These are phyloP conservation scores for Platycheirus rosarum DNA, from an alignment of 2,888 invertebrate species.

Conservation along the genomic window DNA sequence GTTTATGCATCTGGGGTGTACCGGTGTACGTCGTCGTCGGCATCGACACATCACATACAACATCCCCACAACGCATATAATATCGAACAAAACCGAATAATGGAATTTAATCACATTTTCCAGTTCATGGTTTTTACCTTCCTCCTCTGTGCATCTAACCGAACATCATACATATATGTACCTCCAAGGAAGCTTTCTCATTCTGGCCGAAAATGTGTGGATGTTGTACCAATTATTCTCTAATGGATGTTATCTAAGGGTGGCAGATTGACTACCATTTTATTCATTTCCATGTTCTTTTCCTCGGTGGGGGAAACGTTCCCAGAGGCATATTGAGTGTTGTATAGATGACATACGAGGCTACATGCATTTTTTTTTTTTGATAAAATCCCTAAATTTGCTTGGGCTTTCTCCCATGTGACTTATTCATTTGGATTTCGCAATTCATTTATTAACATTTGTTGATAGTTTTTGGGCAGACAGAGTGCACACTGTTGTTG, in stretches of 20 bases:
- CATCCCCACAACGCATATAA: not conserved
- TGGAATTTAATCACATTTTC: constrained; percentile 70
- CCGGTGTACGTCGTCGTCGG: constrained; percentile 4
- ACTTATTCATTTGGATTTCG: constrained; percentile 48
- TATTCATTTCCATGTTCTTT: not conserved
- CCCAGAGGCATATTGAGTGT: constrained; percentile 20
- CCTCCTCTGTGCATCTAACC: not conserved
- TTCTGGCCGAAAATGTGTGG: constrained; percentile 38
- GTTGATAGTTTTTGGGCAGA: constrained; percentile 44
- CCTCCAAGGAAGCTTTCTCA: constrained; percentile 24
- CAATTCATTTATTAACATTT: constrained; percentile 68
- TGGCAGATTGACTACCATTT: not conserved
- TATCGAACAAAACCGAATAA: constrained; percentile 49
- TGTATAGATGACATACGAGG: constrained; percentile 5
- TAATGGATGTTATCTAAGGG: constrained; percentile 62
- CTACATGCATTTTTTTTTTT: constrained; percentile 44
- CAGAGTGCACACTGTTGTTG: constrained; percentile 20
- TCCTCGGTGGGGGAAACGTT: not conserved
- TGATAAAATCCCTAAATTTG: constrained; percentile 44
- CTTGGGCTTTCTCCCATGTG: constrained; percentile 20
- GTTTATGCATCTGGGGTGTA: constrained; percentile 33
- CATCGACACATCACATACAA: constrained; percentile 21
- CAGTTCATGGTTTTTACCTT: constrained; percentile 57
- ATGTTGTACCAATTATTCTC: constrained; percentile 68
- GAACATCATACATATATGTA: not conserved